These are phyloP conservation scores for Triplophysa siluroides DNA, from an alignment of 2,113 vertebrate genomes.

Conservation along the genomic window DNA sequence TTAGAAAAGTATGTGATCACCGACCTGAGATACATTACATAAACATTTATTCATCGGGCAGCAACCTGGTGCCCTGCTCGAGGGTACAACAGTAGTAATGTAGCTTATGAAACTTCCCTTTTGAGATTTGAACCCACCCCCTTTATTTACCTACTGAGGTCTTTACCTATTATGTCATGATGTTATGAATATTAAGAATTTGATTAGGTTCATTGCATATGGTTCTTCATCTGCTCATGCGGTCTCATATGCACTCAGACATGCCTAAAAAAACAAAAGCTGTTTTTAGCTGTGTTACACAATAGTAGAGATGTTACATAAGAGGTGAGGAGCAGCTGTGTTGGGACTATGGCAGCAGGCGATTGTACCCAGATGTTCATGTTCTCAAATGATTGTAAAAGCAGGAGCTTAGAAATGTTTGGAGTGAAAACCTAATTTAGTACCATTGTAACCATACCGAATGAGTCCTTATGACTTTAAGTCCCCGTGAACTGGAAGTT, in stretches of 20 bases:
- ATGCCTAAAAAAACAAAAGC: background rate
- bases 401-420: slow-evolving; percentile 8
- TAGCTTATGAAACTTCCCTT: background rate
- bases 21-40: slow-evolving; percentile 14
- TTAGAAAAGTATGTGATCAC: slow-evolving; percentile 14
- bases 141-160: background rate
- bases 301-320: slow-evolving; percentile 20
- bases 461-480: too few species aligned
- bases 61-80: background rate
- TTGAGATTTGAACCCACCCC: background rate
- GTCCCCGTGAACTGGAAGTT: too few species aligned
- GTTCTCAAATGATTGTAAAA: background rate
- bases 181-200: background rate
- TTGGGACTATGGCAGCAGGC: slow-evolving; percentile 22
- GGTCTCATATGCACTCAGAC: background rate
- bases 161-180: background rate
- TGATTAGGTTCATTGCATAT: background rate
- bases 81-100: background rate
- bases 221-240: background rate
- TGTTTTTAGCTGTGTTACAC: slow-evolving; percentile 3
- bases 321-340: slow-evolving; percentile 35
- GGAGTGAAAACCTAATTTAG: too few species aligned
- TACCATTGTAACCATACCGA: too few species aligned
- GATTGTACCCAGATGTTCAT: slow-evolving; percentile 47
- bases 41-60: slow-evolving; percentile 22